Conservation (phyloP, 2,113 vertebrate species). For the Ceyx cyanopectus region DNA sequence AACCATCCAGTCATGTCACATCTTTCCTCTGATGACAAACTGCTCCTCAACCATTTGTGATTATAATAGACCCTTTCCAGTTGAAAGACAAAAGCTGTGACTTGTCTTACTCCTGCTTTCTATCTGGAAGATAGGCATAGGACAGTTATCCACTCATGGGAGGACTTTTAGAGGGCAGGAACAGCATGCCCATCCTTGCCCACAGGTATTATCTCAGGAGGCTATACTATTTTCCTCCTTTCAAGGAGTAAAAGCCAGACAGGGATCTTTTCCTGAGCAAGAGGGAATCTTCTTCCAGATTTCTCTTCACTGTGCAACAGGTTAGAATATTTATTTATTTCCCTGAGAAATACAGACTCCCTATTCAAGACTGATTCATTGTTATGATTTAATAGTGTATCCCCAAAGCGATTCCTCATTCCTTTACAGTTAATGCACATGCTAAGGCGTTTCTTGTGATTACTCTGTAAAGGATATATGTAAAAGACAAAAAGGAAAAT, state of each 20-base stretch:
- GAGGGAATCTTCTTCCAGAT: background rate
- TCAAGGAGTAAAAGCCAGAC: background rate
- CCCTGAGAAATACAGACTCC: background rate
- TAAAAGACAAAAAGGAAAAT: background rate
- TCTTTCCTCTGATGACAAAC: background rate
- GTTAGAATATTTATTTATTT: background rate
- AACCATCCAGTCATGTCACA: background rate
- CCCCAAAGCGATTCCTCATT: background rate
- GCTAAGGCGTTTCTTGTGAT: background rate
- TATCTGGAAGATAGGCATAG: background rate
- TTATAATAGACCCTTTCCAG: background rate
- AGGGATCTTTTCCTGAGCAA: background rate
- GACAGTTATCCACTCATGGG: background rate
- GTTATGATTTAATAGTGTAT: background rate
- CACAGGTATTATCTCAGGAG: background rate
- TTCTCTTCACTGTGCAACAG: background rate
- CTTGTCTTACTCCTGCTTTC: background rate
- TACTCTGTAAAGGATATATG: background rate
- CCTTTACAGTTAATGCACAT: background rate
- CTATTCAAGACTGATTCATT: background rate
- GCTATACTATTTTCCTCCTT: background rate
- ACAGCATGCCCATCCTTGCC: background rate
- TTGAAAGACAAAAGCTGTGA: background rate
- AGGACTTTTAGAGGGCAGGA: background rate
- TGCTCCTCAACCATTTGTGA: background rate